Base-by-base conservation (phyloP, 2,113 vertebrate species). In the Pituophis catenifer region DNA sequence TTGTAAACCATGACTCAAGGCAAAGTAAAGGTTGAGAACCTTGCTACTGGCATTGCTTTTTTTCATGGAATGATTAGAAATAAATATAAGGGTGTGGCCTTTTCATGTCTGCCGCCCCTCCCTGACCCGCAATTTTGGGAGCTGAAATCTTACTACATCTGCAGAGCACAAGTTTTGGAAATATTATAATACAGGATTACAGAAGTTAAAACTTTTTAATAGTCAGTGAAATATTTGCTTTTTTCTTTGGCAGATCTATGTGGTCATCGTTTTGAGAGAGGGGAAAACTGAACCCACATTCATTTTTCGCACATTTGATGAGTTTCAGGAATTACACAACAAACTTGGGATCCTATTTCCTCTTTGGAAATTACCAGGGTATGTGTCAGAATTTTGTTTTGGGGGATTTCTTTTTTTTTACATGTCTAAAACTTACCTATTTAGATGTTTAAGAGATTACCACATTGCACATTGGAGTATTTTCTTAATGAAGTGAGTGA, bases 271-370 rank as follows among this genome's bases (percentile, higher is more conserved):
- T 96, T 94, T 98, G 93, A 98, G 99, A 95, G 99, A 99, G 93
- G 98, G 98, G 23, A 99, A 99, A 93, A 96, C 96, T 29, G 99
- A 99, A 91, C 98, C 99, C 33, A 96, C 98, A 0, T 99, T 99
- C 97, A 97, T 99, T 94, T 99, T 99, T 97, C 98, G 99, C 95
- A 99, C 99, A 33, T 99, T 99, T 96, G 99, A 99, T 86, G 99
- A 99, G 95, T 99, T 99, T 97, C 99, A 99, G 97, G 99, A 99
- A 97, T 98, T 99, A 62, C 99, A 99, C 97, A 99, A 99, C 97
- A 99, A 99, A 94, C 98, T 99, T 91, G 97, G 97, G 95, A 98
- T 99, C 96, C 97, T 99, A 54, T 99, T 99, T 96, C 99, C 99
- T 53, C 98, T 99, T 89, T 99, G 99, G 99, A 99, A 99, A 95